These are phyloP conservation scores for Hypomesus transpacificus DNA, from an alignment of 2,113 vertebrate species.

Conservation along the genomic window DNA sequence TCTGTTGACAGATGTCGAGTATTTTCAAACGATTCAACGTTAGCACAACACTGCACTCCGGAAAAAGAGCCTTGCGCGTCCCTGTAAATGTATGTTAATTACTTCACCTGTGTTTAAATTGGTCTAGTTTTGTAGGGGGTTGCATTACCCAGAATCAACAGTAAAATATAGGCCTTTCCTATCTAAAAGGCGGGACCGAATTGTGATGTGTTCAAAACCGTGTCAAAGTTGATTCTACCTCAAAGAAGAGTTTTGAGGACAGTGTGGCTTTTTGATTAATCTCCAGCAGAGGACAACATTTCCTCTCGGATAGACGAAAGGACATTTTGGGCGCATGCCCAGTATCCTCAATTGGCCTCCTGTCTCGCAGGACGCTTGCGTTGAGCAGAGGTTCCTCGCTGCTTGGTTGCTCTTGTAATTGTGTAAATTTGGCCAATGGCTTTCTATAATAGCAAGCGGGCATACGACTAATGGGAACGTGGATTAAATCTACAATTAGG, in stretches of 20 bases:
- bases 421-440: conserved; percentile 35
- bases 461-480: neutral
- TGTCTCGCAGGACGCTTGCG: conserved; percentile 49
- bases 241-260: too few species aligned
- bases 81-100: too few species aligned
- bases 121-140: too few species aligned
- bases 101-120: too few species aligned
- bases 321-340: conserved; percentile 52
- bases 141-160: too few species aligned
- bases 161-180: too few species aligned
- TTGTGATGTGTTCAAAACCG: too few species aligned
- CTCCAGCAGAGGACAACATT: conserved; percentile 45
- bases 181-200: too few species aligned
- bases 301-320: neutral
- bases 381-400: conserved; percentile 50
- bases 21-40: conserved; percentile 43
- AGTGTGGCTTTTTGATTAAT: neutral
- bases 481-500: neutral
- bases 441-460: conserved; percentile 24
- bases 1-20: too few species aligned
- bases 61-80: neutral
- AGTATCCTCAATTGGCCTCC: conserved; percentile 60
- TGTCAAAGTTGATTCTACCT: too few species aligned
- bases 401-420: conserved; percentile 24
- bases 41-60: neutral